These are phyloP conservation scores for Anas platyrhynchos DNA, from an alignment of 2,113 vertebrate genomes.

Conservation along the genomic window DNA sequence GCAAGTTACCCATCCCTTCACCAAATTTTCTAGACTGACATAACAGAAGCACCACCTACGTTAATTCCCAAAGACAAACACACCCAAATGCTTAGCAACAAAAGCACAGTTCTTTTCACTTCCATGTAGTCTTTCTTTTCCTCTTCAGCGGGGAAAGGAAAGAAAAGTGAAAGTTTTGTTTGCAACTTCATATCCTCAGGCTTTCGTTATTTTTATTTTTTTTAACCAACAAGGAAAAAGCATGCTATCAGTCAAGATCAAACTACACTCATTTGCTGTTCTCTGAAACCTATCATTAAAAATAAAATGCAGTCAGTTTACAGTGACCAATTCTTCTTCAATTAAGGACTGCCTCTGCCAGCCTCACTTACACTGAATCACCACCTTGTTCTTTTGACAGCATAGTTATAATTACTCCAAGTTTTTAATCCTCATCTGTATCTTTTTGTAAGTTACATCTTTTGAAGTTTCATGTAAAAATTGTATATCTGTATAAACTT, in stretches of 20 bases:
- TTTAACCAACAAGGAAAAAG: not conserved
- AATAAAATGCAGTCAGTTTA: conserved; percentile 1
- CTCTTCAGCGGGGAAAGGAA: not conserved
- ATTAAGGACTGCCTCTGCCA: not conserved
- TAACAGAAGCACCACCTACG: not conserved
- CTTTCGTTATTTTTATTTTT: not conserved
- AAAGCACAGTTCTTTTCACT: not conserved
- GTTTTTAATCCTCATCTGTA: not conserved
- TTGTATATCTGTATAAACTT: not conserved
- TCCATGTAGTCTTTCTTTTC: not conserved
- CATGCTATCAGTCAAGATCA: conserved; percentile 23
- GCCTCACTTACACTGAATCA: not conserved
- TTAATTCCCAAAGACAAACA: not conserved
- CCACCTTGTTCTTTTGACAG: not conserved
- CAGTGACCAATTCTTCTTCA: conserved; percentile 9
- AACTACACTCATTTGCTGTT: not conserved
- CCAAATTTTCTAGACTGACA: not conserved
- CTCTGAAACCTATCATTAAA: conserved; percentile 45
- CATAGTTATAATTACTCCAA: not conserved
- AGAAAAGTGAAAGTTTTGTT: not conserved
- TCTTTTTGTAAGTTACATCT: not conserved
- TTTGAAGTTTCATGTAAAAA: not conserved
- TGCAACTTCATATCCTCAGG: conserved; percentile 7
- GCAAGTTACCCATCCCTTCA: not conserved
- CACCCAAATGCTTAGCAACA: not conserved